phyloP scores from a whole-genome alignment of 2,797 vertebrate genomes.

The Trematomus bernacchii region DNA sequence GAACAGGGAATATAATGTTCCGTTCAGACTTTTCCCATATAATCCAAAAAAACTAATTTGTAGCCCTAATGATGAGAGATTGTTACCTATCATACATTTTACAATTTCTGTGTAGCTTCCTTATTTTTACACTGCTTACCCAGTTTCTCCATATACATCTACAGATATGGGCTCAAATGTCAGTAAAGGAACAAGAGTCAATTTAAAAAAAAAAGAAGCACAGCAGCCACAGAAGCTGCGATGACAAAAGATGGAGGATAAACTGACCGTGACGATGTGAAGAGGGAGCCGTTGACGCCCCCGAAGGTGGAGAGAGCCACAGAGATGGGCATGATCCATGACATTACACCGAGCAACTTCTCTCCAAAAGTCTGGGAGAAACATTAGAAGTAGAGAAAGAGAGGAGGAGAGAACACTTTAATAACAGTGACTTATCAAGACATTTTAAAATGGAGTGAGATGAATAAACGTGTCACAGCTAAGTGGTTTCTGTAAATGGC shows the following conservation, averaged over 20 bases:
- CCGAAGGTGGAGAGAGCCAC: slow-evolving; percentile 92
- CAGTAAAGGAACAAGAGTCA: background rate
- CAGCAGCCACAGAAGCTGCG: background rate
- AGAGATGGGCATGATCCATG: slow-evolving; percentile 93
- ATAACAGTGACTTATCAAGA: slow-evolving; percentile 4
- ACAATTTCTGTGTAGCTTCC: background rate
- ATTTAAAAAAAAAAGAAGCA: background rate
- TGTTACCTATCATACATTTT: too few species aligned
- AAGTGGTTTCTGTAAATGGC: too few species aligned
- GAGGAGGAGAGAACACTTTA: slow-evolving; percentile 20
- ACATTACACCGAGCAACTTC: slow-evolving; percentile 91
- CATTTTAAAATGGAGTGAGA: background rate
- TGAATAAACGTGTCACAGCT: too few species aligned
- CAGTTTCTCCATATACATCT: background rate
- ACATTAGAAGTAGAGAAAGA: slow-evolving; percentile 37
- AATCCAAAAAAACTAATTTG: background rate
- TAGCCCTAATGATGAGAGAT: too few species aligned
- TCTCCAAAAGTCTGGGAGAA: slow-evolving; percentile 89
- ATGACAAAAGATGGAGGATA: background rate
- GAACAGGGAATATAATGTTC: too few species aligned
- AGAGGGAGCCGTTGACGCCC: slow-evolving; percentile 92
- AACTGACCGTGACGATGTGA: slow-evolving; percentile 90
- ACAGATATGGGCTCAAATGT: background rate
- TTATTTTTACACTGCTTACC: background rate
- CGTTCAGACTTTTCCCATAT: background rate